Evolutionary conservation across 1,140 invertebrate genomes (phyloP).

Genomic region (Sipha flava): DNA sequence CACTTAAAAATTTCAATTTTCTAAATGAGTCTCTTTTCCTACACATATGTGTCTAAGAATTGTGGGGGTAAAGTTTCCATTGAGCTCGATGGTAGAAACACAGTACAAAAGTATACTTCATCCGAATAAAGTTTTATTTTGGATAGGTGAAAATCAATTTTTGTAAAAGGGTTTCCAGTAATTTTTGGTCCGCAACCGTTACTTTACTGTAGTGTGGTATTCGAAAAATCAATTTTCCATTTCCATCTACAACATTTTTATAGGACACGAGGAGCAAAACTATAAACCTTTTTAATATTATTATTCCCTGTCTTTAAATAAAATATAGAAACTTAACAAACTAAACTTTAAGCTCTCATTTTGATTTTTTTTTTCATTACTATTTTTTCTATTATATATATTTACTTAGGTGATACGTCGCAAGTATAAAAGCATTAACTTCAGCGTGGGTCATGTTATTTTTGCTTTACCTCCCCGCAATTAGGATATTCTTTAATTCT

Average conservation of each 20-base stretch:
- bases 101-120: background rate
- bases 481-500: background rate
- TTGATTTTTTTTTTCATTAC: background rate
- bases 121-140: background rate
- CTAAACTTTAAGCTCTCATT: too few relatives aligned
- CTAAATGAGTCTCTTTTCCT: too few relatives aligned
- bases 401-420: background rate
- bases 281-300: background rate
- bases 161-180: background rate
- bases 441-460: background rate
- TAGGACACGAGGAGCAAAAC: background rate
- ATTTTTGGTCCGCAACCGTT: background rate
- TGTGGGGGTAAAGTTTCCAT: background rate
- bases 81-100: background rate
- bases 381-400: background rate
- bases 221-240: background rate
- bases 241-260: background rate
- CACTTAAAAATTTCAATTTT: too few relatives aligned
- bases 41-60: background rate
- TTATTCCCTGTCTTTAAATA: too few relatives aligned
- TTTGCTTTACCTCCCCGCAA: background rate
- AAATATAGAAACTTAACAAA: too few relatives aligned
- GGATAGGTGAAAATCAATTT: conserved; percentile 18
- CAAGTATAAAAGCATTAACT: background rate
- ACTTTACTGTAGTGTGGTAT: background rate